These are phyloP conservation scores for Bellardia pandia DNA, from an alignment of 2,888 invertebrate species.

Conservation along the genomic window DNA sequence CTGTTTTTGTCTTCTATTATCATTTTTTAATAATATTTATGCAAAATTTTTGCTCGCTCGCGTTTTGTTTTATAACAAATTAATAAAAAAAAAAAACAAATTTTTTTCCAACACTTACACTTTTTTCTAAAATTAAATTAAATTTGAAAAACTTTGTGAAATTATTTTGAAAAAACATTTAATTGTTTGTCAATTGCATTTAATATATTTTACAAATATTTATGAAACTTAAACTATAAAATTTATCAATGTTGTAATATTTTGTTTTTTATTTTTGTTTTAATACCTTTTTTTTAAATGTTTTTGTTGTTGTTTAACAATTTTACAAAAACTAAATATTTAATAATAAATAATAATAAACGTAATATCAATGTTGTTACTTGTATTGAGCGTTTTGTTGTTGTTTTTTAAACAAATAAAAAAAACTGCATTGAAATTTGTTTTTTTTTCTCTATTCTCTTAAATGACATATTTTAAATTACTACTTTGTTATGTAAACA, in stretches of 20 bases:
- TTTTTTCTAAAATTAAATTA: constrained; percentile 38
- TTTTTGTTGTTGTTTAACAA: constrained; percentile 69
- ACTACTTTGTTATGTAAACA: constrained; percentile 66
- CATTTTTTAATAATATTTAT: constrained; percentile 17
- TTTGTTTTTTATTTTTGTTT: constrained; percentile 80
- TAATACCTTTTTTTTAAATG: constrained; percentile 77
- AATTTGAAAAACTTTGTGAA: constrained; percentile 27
- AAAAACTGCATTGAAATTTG: constrained; percentile 66
- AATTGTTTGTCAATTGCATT: constrained; percentile 53
- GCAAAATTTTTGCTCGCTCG: constrained; percentile 73
- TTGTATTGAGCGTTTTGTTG: constrained; percentile 71
- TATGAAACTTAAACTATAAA: constrained; percentile 52
- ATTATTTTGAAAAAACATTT: constrained; percentile 35
- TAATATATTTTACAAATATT: constrained; percentile 56
- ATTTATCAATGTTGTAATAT: constrained; percentile 82
- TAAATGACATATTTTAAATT: constrained; percentile 52
- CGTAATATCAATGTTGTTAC: constrained; percentile 71
- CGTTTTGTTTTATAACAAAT: constrained; percentile 42
- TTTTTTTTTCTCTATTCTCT: constrained; percentile 50
- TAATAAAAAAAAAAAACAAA: constrained; percentile 7
- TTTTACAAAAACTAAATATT: constrained; percentile 67
- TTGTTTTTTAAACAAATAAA: constrained; percentile 63
- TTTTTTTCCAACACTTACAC: constrained; percentile 43
- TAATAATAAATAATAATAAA: constrained; percentile 56
- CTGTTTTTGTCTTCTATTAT: constrained; percentile 11